Conservation (phyloP, 2,888 invertebrate genomes). For the Arctia plantaginis region DNA sequence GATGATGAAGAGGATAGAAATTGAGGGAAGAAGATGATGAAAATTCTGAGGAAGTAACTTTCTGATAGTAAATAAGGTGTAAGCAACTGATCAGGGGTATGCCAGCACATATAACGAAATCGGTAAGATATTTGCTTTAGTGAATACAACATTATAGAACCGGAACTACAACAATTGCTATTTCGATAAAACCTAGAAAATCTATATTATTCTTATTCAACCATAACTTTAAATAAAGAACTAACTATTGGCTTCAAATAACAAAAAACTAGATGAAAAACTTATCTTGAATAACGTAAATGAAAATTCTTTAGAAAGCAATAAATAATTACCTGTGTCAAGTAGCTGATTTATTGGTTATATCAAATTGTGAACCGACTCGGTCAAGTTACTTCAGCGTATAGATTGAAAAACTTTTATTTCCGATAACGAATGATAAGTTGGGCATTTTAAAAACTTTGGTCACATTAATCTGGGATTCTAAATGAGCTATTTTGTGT, state of each 20-base stretch:
- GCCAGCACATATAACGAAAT: no score
- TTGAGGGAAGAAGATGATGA: no score
- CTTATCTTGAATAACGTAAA: not conserved
- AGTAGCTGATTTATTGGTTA: conserved; percentile 47
- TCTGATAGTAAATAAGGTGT: no score
- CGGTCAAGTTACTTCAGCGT: conserved; percentile 47
- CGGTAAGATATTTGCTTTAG: no score
- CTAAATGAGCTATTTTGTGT: conserved; percentile 7
- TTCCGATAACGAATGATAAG: conserved; percentile 46
- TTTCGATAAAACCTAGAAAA: not conserved
- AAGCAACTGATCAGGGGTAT: no score
- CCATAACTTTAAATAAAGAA: not conserved
- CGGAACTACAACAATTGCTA: no score
- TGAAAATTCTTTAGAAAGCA: conserved; percentile 19
- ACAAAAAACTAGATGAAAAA: not conserved
- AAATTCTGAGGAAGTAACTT: not conserved
- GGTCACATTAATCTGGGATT: conserved; percentile 18
- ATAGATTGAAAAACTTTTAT: conserved; percentile 58
- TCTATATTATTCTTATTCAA: not conserved
- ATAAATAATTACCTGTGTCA: conserved; percentile 39
- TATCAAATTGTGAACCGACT: conserved; percentile 42
- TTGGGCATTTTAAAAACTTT: conserved; percentile 30
- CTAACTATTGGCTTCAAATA: not conserved
- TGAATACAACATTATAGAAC: not conserved
- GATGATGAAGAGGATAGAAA: no score